Evolutionary conservation across 2,888 invertebrate species (phyloP).

Genomic region (Congeria kusceri): DNA sequence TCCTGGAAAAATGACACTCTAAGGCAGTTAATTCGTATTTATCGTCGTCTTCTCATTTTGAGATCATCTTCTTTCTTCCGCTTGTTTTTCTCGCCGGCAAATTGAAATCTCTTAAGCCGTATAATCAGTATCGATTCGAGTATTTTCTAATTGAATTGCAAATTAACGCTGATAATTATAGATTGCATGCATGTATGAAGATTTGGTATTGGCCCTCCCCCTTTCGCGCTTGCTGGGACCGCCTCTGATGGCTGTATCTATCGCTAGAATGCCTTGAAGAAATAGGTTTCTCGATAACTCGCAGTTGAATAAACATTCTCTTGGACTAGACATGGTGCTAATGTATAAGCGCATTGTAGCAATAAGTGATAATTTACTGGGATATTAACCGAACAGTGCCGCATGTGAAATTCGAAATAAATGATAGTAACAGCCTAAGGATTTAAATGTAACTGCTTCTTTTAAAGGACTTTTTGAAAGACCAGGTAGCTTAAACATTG

Average conservation of each 20-base stretch:
- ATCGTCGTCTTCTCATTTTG: constrained; percentile 37
- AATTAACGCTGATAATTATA: constrained; percentile 57
- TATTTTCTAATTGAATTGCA: constrained; percentile 60
- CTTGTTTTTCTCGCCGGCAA: constrained; percentile 20
- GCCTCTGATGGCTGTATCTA: constrained; percentile 32
- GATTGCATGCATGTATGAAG: constrained; percentile 20
- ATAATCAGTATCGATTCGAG: constrained; percentile 52
- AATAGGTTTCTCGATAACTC: constrained; percentile 3
- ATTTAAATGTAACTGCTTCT: too few relatives aligned
- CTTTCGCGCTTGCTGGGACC: constrained; percentile 21
- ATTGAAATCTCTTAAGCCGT: constrained; percentile 54
- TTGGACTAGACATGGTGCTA: constrained; percentile 29
- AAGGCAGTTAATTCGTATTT: too few relatives aligned
- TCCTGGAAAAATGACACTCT: too few relatives aligned
- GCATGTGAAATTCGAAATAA: constrained; percentile 4
- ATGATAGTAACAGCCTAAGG: too few relatives aligned
- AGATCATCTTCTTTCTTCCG: not conserved
- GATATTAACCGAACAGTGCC: constrained; percentile 34
- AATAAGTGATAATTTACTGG: constrained; percentile 45
- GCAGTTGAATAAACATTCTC: constrained; percentile 35
- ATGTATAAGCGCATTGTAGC: constrained; percentile 41
- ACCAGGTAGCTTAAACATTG: too few relatives aligned
- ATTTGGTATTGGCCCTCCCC: constrained; percentile 41
- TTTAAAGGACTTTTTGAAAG: too few relatives aligned
- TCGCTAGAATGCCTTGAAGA: not conserved